Percentiles rank a stretch among this genome's conserved stretches.
These are phyloP conservation scores for Dendrophyllia cribrosa DNA, from an alignment of 64 coral and sea anemone species.

Conservation along the genomic window DNA sequence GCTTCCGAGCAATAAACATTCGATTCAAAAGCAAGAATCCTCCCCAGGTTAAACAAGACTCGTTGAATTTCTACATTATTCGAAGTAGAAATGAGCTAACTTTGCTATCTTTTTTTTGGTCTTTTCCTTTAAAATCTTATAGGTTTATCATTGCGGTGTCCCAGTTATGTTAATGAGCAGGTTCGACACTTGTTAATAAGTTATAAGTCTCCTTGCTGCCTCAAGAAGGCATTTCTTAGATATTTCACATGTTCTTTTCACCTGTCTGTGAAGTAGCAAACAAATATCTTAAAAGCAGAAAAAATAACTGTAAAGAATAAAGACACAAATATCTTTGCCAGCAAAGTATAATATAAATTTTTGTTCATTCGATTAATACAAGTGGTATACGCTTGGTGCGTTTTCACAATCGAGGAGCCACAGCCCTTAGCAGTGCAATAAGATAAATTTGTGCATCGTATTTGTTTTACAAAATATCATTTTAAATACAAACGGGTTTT, in stretches of 20 bases:
- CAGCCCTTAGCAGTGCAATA: conserved; percentile 2
- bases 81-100: background rate
- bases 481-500: background rate
- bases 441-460: background rate
- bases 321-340: background rate
- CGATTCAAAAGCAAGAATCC: background rate
- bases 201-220: conserved; percentile 30
- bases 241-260: conserved; percentile 23
- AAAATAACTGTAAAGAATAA: background rate
- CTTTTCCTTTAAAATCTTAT: background rate
- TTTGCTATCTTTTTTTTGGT: background rate
- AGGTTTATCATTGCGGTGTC: conserved; percentile 18
- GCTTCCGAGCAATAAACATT: background rate
- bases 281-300: background rate
- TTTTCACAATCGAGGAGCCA: background rate
- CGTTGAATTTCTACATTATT: background rate
- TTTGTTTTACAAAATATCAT: background rate
- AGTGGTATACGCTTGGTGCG: background rate
- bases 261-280: background rate
- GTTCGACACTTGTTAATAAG: conserved; percentile 60
- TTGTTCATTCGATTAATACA: background rate
- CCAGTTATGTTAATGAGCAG: conserved; percentile 36
- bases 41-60: no score
- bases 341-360: background rate
- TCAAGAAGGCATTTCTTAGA: conserved; percentile 16